Conservation (phyloP, 1,140 invertebrate genomes). For the Zaprionus vittiger region DNA sequence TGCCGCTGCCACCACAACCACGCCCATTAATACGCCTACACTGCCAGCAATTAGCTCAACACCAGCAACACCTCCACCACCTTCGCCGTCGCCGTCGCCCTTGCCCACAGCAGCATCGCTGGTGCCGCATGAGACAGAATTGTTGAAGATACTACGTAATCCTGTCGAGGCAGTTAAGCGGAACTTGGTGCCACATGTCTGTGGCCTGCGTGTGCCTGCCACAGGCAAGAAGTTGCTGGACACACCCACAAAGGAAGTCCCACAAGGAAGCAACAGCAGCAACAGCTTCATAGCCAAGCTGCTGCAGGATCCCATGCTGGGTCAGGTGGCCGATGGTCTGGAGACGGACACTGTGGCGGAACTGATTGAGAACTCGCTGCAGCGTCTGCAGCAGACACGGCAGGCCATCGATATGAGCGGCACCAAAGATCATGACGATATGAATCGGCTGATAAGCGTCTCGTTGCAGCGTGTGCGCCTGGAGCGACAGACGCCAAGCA, state of each 20-base stretch:
- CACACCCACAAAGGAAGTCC: not conserved
- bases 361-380: conserved; percentile 87
- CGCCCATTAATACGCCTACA: conserved; percentile 58
- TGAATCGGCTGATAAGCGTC: conserved; percentile 86
- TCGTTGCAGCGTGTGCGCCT: conserved; percentile 86
- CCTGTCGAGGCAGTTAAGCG: conserved; percentile 89
- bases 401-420: conserved; percentile 85
- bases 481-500: conserved; percentile 79
- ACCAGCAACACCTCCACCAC: conserved; percentile 40
- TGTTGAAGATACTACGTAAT: conserved; percentile 87
- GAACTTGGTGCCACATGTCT: conserved; percentile 90
- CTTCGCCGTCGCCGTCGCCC: not conserved
- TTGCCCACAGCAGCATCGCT: conserved; percentile 30
- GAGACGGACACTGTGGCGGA: conserved; percentile 86
- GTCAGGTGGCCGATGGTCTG: conserved; percentile 86
- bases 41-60: conserved; percentile 49
- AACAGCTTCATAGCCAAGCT: conserved; percentile 85
- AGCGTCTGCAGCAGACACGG: conserved; percentile 86
- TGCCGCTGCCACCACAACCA: conserved; percentile 56
- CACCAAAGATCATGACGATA: conserved; percentile 86
- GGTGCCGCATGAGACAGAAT: conserved; percentile 83
- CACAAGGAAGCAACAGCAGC: not conserved
- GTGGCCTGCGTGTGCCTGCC: conserved; percentile 84
- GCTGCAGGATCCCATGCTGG: conserved; percentile 87
- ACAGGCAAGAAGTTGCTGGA: conserved; percentile 52